Base-by-base conservation (phyloP, 2,888 invertebrate species). In the Hypolimnas misippus region DNA sequence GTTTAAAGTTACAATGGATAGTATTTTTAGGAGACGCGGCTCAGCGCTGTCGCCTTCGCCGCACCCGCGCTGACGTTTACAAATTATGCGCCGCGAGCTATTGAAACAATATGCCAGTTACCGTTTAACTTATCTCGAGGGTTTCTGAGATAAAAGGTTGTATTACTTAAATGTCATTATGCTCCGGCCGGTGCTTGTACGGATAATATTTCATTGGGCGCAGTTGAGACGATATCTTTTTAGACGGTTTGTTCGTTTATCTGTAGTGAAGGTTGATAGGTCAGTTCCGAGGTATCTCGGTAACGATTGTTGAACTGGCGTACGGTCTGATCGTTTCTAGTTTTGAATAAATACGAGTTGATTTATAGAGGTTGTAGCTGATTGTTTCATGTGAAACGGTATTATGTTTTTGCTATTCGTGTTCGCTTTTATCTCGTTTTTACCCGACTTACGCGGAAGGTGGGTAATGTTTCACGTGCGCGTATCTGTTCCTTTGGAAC, bases 111-210 rank as follows among this genome's bases (percentile, higher is more conserved):
- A 89, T 89, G 89, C 87, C 84, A 84, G 86, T 86, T 85, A 86
- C 84, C 87, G 91, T 90, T 91, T 90, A 89, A 87, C 82, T 89
- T 90, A 91, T 90, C 91, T 91, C 72, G 73, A 77, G 78, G 87
- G 84, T 89, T 90, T 87, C 85, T 85, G 86, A 88, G 89, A 91
- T 91, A 91, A 88, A 87, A 83, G 85, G 88, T 87, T 90, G 88
- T 90, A 90, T 86, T 87, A 90, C 89, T 89, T 89, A 91, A 91
- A 89, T 89, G 89, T 89, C 90, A 91, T 91, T 90, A 89, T 85
- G 86, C 83, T 84, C 79, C 5, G 42, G 21, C 46, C 46, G 46
- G 44, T 44, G 19, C 44, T 44, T 44, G 44, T 44, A 19, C 44
- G 77, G 87, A 89, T 89, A 89, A 88, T 87, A 84, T 84, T 86